Evolutionary conservation across 2,888 invertebrate species (phyloP), one percentile per base, ranked within the genome.

Genomic region (Tuta absoluta): DNA sequence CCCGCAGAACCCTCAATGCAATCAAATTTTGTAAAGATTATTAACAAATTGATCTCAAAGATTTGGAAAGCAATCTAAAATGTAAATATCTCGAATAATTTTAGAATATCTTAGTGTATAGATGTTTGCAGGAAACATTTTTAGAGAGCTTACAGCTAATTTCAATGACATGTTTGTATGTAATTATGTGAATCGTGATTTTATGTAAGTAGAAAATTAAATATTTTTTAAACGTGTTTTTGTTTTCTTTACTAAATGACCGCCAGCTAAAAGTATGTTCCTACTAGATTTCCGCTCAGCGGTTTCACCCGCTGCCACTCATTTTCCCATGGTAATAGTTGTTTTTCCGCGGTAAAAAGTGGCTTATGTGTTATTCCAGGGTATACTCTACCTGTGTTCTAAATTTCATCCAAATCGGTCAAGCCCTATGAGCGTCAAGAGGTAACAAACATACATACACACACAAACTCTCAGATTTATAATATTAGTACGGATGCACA

Each of bases 151-250:
- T 23, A 56, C 45, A n/a, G 10, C 12, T 8, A 19, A 19, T 63
- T 37, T 71, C 38, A 58, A 63, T 57, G 65, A 74, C 72, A 69
- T 65, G 69, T 33, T 67, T 64, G 59, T 75, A 72, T 74, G 67
- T 68, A 70, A 33, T 33, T 33, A 33, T 33, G 33, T 33, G 33
- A 33, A 8, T 33, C 73, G 67, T 76, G 67, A 72, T 73, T 76
- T 72, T 74, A 70, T 64, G 33, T 33, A 63, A 41, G 71, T 72
- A 75, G 72, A 74, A 66, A 49, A 69, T 69, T 71, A 75, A 74
- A 68, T 72, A 73, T 75, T 73, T 74, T 74, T 58, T 71, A 69
- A 61, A 57, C 37, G 17, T 70, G 64, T 66, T 62, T 57, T 65
- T 37, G 48, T 56, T 51, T 59, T 10, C 12, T 33, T 17, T 14